Conservation (phyloP, 2,888 invertebrate species). For the Elysia crispata region DNA sequence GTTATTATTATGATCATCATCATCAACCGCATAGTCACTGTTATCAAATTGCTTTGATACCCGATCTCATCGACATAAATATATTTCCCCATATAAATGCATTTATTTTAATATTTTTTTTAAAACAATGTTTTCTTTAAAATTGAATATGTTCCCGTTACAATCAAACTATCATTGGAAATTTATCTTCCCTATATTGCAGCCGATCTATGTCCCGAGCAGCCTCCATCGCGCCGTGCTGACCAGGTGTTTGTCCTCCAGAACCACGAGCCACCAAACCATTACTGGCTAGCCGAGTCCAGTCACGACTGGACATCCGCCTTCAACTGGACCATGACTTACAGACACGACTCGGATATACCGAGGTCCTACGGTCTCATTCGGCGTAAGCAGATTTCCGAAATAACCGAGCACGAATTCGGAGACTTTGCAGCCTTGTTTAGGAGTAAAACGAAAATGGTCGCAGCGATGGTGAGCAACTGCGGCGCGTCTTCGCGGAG, state of each 20-base stretch:
- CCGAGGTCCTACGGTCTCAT: slow-evolving; percentile 20
- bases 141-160: no score
- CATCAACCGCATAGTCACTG: no score
- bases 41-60: no score
- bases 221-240: neutral
- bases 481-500: slow-evolving; percentile 32
- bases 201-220: neutral
- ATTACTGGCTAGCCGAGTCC: neutral
- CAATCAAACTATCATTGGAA: no score
- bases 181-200: neutral
- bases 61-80: no score
- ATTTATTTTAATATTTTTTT: no score
- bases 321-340: slow-evolving; percentile 52
- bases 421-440: slow-evolving; percentile 38
- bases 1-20: no score
- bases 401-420: neutral
- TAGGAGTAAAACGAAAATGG: slow-evolving; percentile 38
- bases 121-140: no score
- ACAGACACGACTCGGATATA: slow-evolving; percentile 36
- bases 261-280: slow-evolving; percentile 18
- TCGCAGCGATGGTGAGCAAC: slow-evolving; percentile 45
- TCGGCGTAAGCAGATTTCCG: neutral
- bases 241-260: slow-evolving; percentile 30
- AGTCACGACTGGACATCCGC: slow-evolving; percentile 36
- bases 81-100: no score